Base-by-base conservation (phyloP, 1,140 invertebrate genomes). In the Galendromus occidentalis region DNA sequence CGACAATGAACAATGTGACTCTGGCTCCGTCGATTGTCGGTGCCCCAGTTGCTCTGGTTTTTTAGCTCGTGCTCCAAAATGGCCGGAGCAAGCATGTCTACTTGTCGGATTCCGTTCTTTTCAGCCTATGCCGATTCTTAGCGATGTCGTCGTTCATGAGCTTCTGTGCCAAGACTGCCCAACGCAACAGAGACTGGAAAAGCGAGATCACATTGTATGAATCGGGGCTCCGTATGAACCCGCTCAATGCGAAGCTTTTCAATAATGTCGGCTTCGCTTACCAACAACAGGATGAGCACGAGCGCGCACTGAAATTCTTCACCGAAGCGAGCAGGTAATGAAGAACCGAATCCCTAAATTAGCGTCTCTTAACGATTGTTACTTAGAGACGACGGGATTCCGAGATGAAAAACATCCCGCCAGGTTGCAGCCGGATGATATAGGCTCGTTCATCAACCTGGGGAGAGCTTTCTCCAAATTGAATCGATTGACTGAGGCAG, bases 241-340 rank as follows among this genome's bases (percentile, higher is more conserved):
- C 86, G 67, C 81, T 83, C 44, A 97, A 97, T 79, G 92, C 91
- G 1, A 96, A 96, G 76, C 78, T 96, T 1, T 95, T 91, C 77
- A 97, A 96, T 76, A 96, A 96, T 76, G 91, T 97, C 1, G 93
- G 92, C 0, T 91, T 95, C 75, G 89, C 91, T 0, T 77, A 95
- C 51, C 92, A 96, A 78, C 85, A 85, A 64, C 84, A 89, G 70
- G 84, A 85, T 0, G 81, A 82, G 28, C 92, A 85, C 73, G 79
- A 82, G 25, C 88, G 93, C 74, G 93, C 92, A 0, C 77, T 97
- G 28, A 80, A 84, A 67, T 95, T 91, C 76, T 96, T 95, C 73
- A 83, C 88, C 72, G 89, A 88, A 71, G 92, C 92, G 9, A 89
- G 91, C 17, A 78, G 75, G 81, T 82, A 72, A 67, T 14, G 14